Evolutionary conservation across 1,140 invertebrate genomes (phyloP), one percentile per base, ranked within the genome.

Genomic region (Tetranychus cinnabarinus): DNA sequence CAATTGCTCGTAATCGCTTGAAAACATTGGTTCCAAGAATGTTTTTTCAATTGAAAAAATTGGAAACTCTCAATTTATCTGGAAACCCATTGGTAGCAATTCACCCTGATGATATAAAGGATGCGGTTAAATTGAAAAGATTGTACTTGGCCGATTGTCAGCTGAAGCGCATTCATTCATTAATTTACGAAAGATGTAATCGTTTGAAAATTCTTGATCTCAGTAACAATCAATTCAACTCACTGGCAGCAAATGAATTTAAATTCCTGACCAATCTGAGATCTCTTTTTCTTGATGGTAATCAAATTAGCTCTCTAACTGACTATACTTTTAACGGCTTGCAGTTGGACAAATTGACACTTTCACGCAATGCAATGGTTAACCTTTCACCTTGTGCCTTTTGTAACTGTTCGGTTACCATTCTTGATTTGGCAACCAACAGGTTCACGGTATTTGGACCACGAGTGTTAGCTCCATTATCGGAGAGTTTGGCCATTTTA

Each of bases 161-260:
- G 39, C 47, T 69, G 55, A 57, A 56, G 10, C 46, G 64, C 33
- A 46, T 69, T n/a, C 67, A 69, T 61, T 68, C 68, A 15, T 55
- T 68, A 2, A 63, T 69, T 36, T 67, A 66, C 48, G 62, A 66
- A 48, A 60, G 61, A 46, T 56, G 68, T 36, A 61, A 63, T 2
- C 65, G 65, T 48, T 62, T 69, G 37, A 64, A 65, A 59, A 61
- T 67, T 56, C 50, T 69, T n/a, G 68, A 69, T 62, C 36, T 69
- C n/a, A 58, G 64, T 50, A 75, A 83, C 67, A 88, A 88, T 67
- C 81, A 78, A 64, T 82, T 88, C 66, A 82, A 83, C 71, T 84
- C 64, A 56, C 67, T 69, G 58, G 63, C 62, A n/a, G 63, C 64
- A 33, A 61, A 62, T 59, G 67, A 67, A 59, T 85, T 61, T n/a